These are phyloP conservation scores for Myotis findleyi DNA, from an alignment of 2,797 vertebrate genomes.

Conservation along the genomic window DNA sequence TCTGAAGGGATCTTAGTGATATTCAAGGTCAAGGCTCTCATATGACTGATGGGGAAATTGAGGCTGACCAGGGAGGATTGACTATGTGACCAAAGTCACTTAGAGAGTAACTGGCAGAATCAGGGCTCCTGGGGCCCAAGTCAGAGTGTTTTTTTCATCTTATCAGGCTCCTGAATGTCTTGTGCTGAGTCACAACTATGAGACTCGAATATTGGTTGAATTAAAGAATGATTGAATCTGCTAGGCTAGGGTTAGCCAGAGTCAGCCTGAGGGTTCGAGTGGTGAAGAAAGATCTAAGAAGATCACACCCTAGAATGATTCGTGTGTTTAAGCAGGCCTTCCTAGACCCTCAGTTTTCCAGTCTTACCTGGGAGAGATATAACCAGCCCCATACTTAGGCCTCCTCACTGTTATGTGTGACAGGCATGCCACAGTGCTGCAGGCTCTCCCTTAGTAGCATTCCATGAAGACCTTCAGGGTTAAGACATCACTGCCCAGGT, in stretches of 20 bases:
- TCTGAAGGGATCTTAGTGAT: neutral
- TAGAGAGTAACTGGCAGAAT: neutral
- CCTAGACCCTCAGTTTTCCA: neutral
- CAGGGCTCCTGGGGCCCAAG: neutral
- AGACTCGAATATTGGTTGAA: neutral
- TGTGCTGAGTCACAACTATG: neutral
- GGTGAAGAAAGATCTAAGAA: neutral
- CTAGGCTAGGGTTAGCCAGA: neutral
- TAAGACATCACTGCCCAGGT: neutral
- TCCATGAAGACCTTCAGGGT: neutral
- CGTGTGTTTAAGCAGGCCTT: neutral
- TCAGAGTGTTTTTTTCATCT: neutral
- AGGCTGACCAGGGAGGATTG: neutral
- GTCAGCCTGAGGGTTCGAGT: neutral
- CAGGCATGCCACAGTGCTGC: neutral
- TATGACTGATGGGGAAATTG: constrained; percentile 43
- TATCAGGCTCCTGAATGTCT: neutral
- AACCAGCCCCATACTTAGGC: neutral
- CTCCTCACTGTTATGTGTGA: neutral
- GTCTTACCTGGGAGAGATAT: neutral
- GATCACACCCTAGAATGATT: neutral
- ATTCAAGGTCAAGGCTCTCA: constrained; percentile 45
- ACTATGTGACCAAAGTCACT: neutral
- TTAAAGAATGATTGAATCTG: neutral
- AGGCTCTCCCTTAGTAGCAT: too few species aligned